Conservation (phyloP, 2,797 vertebrate species). For the Pangasius mekongensis region DNA sequence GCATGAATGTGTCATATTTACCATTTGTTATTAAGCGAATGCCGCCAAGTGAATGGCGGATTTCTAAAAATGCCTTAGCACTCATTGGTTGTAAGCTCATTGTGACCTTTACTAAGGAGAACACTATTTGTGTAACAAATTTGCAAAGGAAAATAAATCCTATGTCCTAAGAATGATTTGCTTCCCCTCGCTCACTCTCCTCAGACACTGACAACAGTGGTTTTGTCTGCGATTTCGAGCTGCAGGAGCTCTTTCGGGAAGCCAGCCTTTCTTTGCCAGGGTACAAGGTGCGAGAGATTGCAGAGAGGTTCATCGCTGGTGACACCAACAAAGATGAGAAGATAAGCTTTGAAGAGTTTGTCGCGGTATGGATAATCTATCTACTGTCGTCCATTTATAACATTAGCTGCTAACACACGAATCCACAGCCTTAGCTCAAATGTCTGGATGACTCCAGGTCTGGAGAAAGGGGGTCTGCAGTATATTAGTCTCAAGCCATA, state of each 20-base stretch:
- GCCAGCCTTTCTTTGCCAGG: slow-evolving; percentile 91
- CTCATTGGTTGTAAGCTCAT: too few relatives aligned
- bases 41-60: background rate
- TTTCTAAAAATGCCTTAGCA: background rate
- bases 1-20: background rate
- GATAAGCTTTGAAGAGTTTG: slow-evolving; percentile 97
- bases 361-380: slow-evolving; percentile 77
- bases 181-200: slow-evolving; percentile 26
- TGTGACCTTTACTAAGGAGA: slow-evolving; percentile 7
- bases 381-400: too few relatives aligned
- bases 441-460: background rate
- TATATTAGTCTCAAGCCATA: background rate
- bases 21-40: background rate
- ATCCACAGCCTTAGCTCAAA: background rate
- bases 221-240: slow-evolving; percentile 92
- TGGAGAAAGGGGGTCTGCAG: background rate
- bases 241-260: slow-evolving; percentile 96
- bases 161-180: background rate
- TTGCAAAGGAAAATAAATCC: slow-evolving; percentile 3
- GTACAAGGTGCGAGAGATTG: slow-evolving; percentile 91
- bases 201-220: slow-evolving; percentile 95
- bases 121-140: slow-evolving; percentile 3
- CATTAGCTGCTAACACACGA: background rate
- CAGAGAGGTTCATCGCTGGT: slow-evolving; percentile 86
- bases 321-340: slow-evolving; percentile 93